phyloP scores from a whole-genome alignment of 2,888 invertebrate genomes.

The Orthosia cruda region DNA sequence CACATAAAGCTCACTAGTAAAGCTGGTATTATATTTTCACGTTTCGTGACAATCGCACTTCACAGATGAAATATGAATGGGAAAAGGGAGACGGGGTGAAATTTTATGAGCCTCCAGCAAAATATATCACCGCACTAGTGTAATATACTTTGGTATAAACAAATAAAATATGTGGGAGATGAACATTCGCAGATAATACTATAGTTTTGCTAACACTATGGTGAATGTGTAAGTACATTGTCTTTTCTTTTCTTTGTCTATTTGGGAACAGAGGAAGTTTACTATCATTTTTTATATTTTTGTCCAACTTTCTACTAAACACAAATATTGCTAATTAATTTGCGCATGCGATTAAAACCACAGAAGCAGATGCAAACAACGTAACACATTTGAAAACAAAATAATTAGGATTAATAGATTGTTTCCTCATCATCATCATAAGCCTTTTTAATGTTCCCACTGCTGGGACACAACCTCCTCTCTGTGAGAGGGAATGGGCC shows the following conservation, averaged over 20 bases:
- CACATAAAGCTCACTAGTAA: constrained; percentile 30
- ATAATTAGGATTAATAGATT: too few relatives aligned
- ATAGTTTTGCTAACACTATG: constrained; percentile 54
- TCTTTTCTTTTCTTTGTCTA: constrained; percentile 1
- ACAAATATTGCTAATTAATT: too few relatives aligned
- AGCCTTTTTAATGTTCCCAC: too few relatives aligned
- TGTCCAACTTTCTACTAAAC: too few relatives aligned
- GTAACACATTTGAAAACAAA: too few relatives aligned
- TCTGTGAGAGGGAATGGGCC: too few relatives aligned
- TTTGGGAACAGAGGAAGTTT: background rate
- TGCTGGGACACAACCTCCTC: too few relatives aligned
- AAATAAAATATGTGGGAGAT: constrained; percentile 68
- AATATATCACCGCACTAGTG: constrained; percentile 70
- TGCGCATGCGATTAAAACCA: too few relatives aligned
- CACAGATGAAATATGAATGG: constrained; percentile 73
- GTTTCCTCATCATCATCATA: too few relatives aligned
- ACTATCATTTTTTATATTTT: too few relatives aligned
- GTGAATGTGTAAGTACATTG: background rate
- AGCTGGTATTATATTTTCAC: constrained; percentile 58
- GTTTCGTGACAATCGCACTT: constrained; percentile 72
- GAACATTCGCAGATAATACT: constrained; percentile 49
- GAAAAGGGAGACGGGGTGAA: constrained; percentile 68
- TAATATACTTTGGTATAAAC: constrained; percentile 70
- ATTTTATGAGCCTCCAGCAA: constrained; percentile 70
- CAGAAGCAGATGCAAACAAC: too few relatives aligned